Conservation (phyloP, 2,113 vertebrate genomes). For the Leptosomus discolor region DNA sequence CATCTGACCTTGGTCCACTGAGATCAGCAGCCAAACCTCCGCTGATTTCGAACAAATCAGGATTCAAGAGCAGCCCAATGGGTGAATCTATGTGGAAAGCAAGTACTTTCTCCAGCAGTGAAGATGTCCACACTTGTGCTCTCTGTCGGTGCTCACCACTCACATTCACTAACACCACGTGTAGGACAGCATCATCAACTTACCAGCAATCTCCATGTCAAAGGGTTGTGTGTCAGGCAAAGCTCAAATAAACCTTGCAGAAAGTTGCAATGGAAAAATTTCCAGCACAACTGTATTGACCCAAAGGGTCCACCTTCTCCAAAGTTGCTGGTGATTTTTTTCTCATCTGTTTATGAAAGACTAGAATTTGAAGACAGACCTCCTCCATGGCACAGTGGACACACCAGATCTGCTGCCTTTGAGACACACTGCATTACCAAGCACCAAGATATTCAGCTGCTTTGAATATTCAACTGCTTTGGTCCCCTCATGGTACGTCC, state of each 20-base stretch:
- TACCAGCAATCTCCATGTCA: not conserved
- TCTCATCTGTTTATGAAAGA: not conserved
- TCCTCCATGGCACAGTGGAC: fast-evolving
- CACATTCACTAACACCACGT: fast-evolving
- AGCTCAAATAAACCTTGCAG: not conserved
- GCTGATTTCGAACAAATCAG: not conserved
- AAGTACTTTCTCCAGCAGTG: not conserved
- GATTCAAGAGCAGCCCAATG: not conserved
- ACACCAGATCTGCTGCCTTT: fast-evolving
- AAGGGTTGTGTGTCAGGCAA: not conserved
- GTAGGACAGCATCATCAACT: not conserved
- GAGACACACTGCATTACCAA: fast-evolving
- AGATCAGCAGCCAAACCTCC: not conserved
- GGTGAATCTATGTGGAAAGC: not conserved
- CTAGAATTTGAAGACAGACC: not conserved
- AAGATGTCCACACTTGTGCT: not conserved
- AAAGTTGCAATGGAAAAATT: not conserved
- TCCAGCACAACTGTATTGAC: not conserved
- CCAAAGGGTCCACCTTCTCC: not conserved
- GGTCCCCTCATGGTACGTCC: not conserved
- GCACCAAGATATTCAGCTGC: not conserved
- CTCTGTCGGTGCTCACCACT: not conserved
- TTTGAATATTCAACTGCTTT: not conserved
- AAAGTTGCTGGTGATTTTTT: not conserved
- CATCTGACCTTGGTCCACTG: not conserved